Base-by-base conservation (phyloP, 2,797 vertebrate species). In the Lithobates sylvaticus region DNA sequence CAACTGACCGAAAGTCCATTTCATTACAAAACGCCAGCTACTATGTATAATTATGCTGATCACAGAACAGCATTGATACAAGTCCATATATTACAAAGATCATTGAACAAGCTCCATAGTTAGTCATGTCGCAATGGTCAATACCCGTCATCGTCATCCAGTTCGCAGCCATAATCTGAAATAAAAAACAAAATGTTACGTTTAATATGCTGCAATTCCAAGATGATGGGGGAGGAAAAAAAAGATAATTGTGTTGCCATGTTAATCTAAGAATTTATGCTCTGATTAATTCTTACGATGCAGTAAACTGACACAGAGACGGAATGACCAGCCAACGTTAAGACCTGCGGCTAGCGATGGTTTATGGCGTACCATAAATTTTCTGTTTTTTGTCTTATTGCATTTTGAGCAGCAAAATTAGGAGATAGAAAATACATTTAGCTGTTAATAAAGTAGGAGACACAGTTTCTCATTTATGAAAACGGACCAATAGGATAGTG, bases 161-260 rank as follows among this genome's bases (percentile, higher is more conserved):
- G 90, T 0, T 98, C 97, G 78, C 93, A 97, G 89, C 97, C 97
- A 0, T 98, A 98, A 92, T 96, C 97, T 98, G 94, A 77, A 93
- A 91, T 26, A 88, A 65, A 88, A 65, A 89, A 27, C 10, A 72
- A 73, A 61, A 61, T 21, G 12, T 83, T 69, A 71, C 10, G 32
- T 65, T 71, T 84, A 78, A 68, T 72, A 71, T 69, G 54, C 3
- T 1, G 64, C 64, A 50, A n/a, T 76, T 47, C 21, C 7, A 32
- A 13, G 29, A n/a, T 34, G 44, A 23, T 3, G n/a, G 23, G 50
- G 23, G 65, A 74, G 32, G 27, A 82, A 82, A 6, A 58, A 58
- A 3, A 58, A 3, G 0, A 39, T 39, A 58, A 64, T 15, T 23
- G 54, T 47, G 9, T 67, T 75, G 58, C 47, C 58, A 67, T 67